Percentiles rank a stretch among this genome's conserved stretches.
phyloP scores from a whole-genome alignment of 2,797 vertebrate genomes.

The Amblyraja radiata region DNA sequence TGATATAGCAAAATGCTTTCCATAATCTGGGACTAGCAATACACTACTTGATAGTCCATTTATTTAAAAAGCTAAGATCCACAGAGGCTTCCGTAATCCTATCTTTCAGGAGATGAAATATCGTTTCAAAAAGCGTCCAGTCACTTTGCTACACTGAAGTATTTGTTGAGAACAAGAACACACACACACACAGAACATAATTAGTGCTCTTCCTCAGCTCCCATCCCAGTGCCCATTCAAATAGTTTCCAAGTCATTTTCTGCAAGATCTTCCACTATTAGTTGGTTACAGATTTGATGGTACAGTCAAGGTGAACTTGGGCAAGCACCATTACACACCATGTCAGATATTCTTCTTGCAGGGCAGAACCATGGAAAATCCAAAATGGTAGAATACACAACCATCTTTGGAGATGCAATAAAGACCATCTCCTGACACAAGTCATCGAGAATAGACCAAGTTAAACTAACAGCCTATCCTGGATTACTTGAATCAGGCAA shows the following conservation, averaged over 20 bases:
- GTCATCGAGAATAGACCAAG: slow-evolving; percentile 94
- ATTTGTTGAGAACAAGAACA: not conserved
- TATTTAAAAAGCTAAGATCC: not conserved
- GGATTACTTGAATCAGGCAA: slow-evolving; percentile 97
- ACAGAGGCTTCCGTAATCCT: not conserved
- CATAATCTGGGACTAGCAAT: not conserved
- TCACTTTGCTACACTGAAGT: not conserved
- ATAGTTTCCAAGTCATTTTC: not conserved
- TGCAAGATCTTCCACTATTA: not conserved
- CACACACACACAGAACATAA: not conserved
- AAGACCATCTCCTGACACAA: slow-evolving; percentile 83
- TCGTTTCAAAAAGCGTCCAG: not conserved
- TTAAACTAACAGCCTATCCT: slow-evolving; percentile 90
- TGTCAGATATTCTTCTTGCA: no score
- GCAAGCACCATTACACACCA: not conserved
- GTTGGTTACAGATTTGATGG: not conserved
- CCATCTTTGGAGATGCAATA: slow-evolving; percentile 9
- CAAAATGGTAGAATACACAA: not conserved
- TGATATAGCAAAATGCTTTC: not conserved
- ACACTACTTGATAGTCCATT: not conserved
- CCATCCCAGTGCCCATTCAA: not conserved
- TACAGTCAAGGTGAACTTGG: not conserved
- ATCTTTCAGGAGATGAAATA: not conserved
- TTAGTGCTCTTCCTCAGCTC: not conserved
- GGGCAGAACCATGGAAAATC: not conserved